These are phyloP conservation scores for Erithacus rubecula DNA, from an alignment of 2,797 vertebrate species.

Conservation along the genomic window DNA sequence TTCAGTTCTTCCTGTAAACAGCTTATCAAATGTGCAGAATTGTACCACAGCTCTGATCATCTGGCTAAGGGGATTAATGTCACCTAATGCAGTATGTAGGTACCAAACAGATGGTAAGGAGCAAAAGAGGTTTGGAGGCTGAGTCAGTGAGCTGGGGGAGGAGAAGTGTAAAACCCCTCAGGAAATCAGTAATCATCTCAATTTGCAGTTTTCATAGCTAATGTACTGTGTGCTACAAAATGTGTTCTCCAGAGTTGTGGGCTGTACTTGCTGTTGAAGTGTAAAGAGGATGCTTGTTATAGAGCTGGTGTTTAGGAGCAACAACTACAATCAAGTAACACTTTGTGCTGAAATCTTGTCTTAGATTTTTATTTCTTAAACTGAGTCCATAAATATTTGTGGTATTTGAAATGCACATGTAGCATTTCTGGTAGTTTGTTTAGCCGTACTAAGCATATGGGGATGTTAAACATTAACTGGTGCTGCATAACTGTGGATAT, in stretches of 20 bases:
- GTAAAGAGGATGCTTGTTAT: background rate
- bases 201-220: background rate
- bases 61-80: background rate
- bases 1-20: background rate
- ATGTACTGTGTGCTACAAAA: background rate
- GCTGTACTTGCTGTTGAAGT: background rate
- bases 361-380: background rate
- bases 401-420: background rate
- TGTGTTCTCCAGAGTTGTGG: rapidly evolving
- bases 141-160: background rate
- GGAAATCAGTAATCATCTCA: background rate
- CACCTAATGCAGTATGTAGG: background rate
- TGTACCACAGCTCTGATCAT: background rate
- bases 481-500: background rate
- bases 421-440: background rate
- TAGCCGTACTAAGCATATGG: background rate
- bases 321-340: background rate
- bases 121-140: background rate
- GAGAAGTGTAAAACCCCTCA: background rate
- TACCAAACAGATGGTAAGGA: background rate
- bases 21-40: background rate
- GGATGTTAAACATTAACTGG: background rate
- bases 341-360: background rate
- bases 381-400: background rate
- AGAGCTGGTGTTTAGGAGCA: background rate